Percentiles rank a stretch among this genome's conserved stretches.
Evolutionary conservation across 2,797 vertebrate species (phyloP).

Genomic region (Botia kubotai): DNA sequence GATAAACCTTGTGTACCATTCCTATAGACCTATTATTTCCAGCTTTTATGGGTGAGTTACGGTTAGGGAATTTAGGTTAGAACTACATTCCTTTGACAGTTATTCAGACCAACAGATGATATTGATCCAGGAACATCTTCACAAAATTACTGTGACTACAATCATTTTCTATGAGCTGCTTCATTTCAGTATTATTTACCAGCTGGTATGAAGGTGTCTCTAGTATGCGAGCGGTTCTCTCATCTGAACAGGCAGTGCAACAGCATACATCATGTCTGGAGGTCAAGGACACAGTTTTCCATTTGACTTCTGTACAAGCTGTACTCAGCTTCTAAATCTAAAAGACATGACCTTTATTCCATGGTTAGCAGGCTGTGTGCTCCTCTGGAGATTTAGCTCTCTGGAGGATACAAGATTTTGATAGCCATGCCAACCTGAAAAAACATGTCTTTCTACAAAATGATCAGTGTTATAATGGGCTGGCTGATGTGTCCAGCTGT

Average conservation of each 20-base stretch:
- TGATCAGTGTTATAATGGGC: constrained; percentile 38
- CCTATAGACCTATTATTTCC: too few species aligned
- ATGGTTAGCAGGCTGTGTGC: constrained; percentile 60
- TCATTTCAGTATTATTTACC: background rate
- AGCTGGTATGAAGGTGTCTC: background rate
- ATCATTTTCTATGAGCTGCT: background rate
- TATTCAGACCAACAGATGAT: too few species aligned
- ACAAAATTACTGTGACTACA: too few species aligned
- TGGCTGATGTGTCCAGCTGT: constrained; percentile 61
- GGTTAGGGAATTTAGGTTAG: too few species aligned
- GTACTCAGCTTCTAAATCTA: constrained; percentile 6
- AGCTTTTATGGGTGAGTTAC: too few species aligned
- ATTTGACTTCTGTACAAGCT: constrained; percentile 15
- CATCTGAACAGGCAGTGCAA: background rate
- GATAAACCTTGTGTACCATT: too few species aligned
- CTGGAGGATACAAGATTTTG: constrained; percentile 29
- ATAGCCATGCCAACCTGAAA: constrained; percentile 65
- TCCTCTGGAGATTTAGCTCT: constrained; percentile 40
- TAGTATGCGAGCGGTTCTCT: background rate
- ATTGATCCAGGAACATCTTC: too few species aligned
- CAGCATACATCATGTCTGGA: background rate
- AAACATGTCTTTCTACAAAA: constrained; percentile 33
- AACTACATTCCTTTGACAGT: too few species aligned
- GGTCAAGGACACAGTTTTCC: constrained; percentile 18
- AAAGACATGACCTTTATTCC: constrained; percentile 18